phyloP scores from a whole-genome alignment of 2,888 invertebrate genomes.

The Carpatolechia fugitivella region DNA sequence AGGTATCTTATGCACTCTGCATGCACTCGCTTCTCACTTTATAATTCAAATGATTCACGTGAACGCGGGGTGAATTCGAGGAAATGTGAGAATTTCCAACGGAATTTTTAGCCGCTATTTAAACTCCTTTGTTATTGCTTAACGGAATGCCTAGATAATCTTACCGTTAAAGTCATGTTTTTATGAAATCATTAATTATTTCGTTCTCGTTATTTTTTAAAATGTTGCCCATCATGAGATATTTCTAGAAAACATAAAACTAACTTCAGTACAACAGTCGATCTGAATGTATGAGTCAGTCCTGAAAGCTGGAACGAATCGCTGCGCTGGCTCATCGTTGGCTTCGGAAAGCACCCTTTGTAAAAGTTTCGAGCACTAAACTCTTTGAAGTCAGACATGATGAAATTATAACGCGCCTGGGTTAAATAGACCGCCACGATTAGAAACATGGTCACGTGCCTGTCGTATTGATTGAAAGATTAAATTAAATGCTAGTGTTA shows the following conservation, averaged over 20 bases:
- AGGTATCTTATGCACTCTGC: conserved; percentile 67
- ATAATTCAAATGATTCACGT: conserved; percentile 73
- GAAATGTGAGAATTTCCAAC: conserved; percentile 76
- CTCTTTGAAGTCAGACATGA: conserved; percentile 38
- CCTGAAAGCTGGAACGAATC: conserved; percentile 34
- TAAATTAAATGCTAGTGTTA: conserved; percentile 5
- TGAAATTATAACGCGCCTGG: conserved; percentile 33
- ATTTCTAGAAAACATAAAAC: not conserved
- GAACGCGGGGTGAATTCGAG: conserved; percentile 53
- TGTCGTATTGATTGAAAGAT: conserved; percentile 10
- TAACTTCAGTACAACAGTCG: conserved; percentile 15
- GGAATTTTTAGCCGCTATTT: conserved; percentile 50
- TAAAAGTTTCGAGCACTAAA: conserved; percentile 42
- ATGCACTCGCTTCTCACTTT: conserved; percentile 73
- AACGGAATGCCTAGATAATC: conserved; percentile 13
- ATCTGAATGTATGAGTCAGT: conserved; percentile 27
- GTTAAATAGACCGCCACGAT: conserved; percentile 19
- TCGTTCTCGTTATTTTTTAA: too few relatives aligned
- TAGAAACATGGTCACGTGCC: conserved; percentile 5
- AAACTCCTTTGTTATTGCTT: conserved; percentile 19
- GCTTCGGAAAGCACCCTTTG: conserved; percentile 44
- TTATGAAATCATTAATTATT: not conserved
- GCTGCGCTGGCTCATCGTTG: conserved; percentile 39
- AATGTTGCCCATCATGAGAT: not conserved
- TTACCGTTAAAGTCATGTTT: not conserved